phyloP scores from a whole-genome alignment of 2,113 vertebrate genomes.

The Solea senegalensis region DNA sequence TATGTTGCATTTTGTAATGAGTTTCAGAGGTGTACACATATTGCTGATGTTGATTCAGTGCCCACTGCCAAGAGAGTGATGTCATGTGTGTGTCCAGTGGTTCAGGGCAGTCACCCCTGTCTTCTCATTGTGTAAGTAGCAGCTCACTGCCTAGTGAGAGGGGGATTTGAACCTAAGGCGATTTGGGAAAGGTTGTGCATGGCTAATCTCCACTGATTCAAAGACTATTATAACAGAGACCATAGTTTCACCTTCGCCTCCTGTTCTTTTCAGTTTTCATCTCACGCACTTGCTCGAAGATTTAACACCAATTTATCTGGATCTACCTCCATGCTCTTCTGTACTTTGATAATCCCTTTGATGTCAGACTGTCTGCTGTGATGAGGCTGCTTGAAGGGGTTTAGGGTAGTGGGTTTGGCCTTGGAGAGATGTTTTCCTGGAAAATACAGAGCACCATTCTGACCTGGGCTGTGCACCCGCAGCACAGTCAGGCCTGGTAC shows the following conservation, averaged over 20 bases:
- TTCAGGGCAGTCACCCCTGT: slow-evolving; percentile 56
- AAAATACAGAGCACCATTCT: slow-evolving; percentile 62
- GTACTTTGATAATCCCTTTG: slow-evolving; percentile 69
- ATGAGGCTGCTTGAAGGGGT: slow-evolving; percentile 74
- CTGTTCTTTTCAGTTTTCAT: slow-evolving; percentile 38
- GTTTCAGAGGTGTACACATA: not conserved
- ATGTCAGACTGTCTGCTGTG: slow-evolving; percentile 62
- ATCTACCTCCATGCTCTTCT: slow-evolving; percentile 34
- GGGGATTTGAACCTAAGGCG: slow-evolving; percentile 71
- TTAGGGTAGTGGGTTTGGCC: slow-evolving; percentile 65
- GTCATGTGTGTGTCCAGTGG: slow-evolving; percentile 36
- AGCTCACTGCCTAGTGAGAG: slow-evolving; percentile 65
- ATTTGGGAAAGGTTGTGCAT: slow-evolving; percentile 71
- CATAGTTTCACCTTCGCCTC: slow-evolving; percentile 51
- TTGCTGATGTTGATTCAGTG: slow-evolving; percentile 1
- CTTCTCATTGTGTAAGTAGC: slow-evolving; percentile 74
- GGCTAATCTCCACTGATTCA: slow-evolving; percentile 74
- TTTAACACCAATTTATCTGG: slow-evolving; percentile 52
- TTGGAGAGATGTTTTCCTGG: slow-evolving; percentile 50
- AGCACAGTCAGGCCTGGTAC: slow-evolving; percentile 57
- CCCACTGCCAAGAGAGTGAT: slow-evolving; percentile 25
- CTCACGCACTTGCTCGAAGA: slow-evolving; percentile 46
- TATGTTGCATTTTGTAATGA: not conserved
- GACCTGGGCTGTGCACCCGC: slow-evolving; percentile 48
- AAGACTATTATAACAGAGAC: slow-evolving; percentile 63